Evolutionary conservation across 2,113 vertebrate genomes (phyloP), one percentile per base, ranked within the genome.

Genomic region (Bettongia penicillata): DNA sequence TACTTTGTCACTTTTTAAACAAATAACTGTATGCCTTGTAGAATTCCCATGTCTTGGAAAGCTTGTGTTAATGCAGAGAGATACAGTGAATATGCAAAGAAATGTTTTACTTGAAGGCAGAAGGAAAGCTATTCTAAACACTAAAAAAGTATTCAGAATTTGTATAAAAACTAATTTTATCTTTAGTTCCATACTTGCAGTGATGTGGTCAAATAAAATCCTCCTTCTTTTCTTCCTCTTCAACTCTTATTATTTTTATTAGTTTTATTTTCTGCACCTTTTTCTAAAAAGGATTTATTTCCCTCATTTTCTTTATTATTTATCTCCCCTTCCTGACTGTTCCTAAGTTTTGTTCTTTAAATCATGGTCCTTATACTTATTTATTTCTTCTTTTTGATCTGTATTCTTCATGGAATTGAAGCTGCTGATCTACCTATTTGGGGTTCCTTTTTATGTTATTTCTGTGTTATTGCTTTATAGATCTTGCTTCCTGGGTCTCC

Each of bases 31-130:
- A 96, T 97, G 94, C 97, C 97, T 98, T 97, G 96, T 97, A 96
- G 96, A 95, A 98, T 97, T 97, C 98, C 90, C 98, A 98, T 99
- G 98, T 97, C 98, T 98, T 97, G 92, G 96, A 96, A 98, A 98
- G 96, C 97, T 96, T 96, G 96, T 96, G 98, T 98, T 97, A 94
- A 94, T 23, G 77, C 68, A 55, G 90, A 93, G 91, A 51, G 95
- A 93, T 97, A 97, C 90, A 95, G 96, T 93, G 96, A 97, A 95
- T 90, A 93, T 97, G 97, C 94, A 97, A 97, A 94, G 98, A 98
- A 57, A 57, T 93, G 95, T 92, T 93, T 96, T 61, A 47, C 90
- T 50, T 95, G 6, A 50, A 91, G 96, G 12, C 77, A 93, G 53
- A 7, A 0, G 93, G 90, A 94, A 43, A 19, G 90, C 91, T 92